Percentiles rank a stretch among this genome's conserved stretches.
Conservation (phyloP, 2,888 invertebrate genomes). For the Sarcophaga rosellei region DNA sequence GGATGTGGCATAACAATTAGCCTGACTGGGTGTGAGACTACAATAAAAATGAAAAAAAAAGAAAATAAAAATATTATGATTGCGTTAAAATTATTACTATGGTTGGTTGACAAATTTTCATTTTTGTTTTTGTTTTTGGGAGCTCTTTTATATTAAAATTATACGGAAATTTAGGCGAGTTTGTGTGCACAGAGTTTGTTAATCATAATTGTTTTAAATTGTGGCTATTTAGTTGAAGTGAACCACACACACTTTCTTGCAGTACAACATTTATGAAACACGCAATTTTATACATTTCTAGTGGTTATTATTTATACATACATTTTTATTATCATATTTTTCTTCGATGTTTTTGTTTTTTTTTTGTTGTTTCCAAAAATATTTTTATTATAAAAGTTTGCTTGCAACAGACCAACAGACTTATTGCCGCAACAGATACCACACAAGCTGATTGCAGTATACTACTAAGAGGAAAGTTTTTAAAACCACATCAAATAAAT, state of each 20-base stretch:
- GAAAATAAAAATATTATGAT: not conserved
- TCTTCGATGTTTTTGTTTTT: not conserved
- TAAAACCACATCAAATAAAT: too few relatives aligned
- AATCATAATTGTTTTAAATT: conserved; percentile 47
- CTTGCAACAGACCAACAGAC: conserved; percentile 16
- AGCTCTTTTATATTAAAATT: conserved; percentile 14
- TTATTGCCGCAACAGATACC: conserved; percentile 13
- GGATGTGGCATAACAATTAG: not conserved
- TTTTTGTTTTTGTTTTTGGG: not conserved
- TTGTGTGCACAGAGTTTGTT: not conserved
- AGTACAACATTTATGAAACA: conserved; percentile 7
- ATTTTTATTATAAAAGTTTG: not conserved
- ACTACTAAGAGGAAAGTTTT: not conserved
- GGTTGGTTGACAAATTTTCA: not conserved
- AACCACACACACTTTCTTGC: not conserved
- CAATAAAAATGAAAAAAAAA: not conserved
- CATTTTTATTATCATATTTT: not conserved
- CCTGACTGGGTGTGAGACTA: not conserved
- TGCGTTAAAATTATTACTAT: not conserved
- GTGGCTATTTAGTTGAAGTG: conserved; percentile 35
- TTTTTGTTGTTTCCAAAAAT: not conserved
- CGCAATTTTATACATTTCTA: conserved; percentile 49
- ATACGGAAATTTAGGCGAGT: conserved; percentile 13
- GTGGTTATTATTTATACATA: conserved; percentile 26
- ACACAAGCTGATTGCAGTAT: not conserved